Evolutionary conservation across 1,140 invertebrate genomes (phyloP).

Genomic region (Drosophila carrolli): DNA sequence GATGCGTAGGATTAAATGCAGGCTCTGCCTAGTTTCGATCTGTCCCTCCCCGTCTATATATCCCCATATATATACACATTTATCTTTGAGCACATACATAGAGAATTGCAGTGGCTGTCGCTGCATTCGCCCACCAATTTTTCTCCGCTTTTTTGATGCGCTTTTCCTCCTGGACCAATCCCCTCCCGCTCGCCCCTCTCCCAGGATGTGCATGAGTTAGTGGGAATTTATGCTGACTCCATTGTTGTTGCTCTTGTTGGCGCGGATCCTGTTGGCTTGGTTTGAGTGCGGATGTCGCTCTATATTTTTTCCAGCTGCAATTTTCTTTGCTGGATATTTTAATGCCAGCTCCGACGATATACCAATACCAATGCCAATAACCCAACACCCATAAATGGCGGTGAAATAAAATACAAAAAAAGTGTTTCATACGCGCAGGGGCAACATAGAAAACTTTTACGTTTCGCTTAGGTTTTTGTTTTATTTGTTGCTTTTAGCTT

Average conservation of each 20-base stretch:
- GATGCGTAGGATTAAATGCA: slow-evolving; percentile 72
- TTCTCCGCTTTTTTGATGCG: slow-evolving; percentile 72
- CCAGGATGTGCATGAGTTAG: slow-evolving; percentile 32
- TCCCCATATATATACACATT: slow-evolving; percentile 17
- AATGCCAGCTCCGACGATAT: slow-evolving; percentile 34
- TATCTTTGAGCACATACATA: slow-evolving; percentile 20
- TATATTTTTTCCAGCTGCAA: slow-evolving; percentile 50
- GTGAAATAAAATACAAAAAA: slow-evolving; percentile 47
- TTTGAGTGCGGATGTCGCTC: slow-evolving; percentile 21
- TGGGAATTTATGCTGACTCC: slow-evolving; percentile 52
- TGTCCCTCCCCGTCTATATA: slow-evolving; percentile 19
- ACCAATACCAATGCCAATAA: slow-evolving; percentile 32
- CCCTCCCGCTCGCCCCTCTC: background rate
- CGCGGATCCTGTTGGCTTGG: too few relatives aligned
- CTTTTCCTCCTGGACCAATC: slow-evolving; percentile 13
- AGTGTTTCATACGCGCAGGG: slow-evolving; percentile 67
- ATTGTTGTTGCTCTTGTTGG: slow-evolving; percentile 35
- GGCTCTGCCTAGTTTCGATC: slow-evolving; percentile 58
- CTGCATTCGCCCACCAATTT: slow-evolving; percentile 48
- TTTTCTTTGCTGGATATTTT: slow-evolving; percentile 44
- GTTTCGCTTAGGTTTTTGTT: slow-evolving; percentile 49
- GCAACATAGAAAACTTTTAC: slow-evolving; percentile 62
- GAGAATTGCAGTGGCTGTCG: slow-evolving; percentile 20
- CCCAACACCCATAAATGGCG: slow-evolving; percentile 34
- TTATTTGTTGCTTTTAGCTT: slow-evolving; percentile 25